These are phyloP conservation scores for Lophotriccus pileatus DNA, from an alignment of 2,797 vertebrate species.

Conservation along the genomic window DNA sequence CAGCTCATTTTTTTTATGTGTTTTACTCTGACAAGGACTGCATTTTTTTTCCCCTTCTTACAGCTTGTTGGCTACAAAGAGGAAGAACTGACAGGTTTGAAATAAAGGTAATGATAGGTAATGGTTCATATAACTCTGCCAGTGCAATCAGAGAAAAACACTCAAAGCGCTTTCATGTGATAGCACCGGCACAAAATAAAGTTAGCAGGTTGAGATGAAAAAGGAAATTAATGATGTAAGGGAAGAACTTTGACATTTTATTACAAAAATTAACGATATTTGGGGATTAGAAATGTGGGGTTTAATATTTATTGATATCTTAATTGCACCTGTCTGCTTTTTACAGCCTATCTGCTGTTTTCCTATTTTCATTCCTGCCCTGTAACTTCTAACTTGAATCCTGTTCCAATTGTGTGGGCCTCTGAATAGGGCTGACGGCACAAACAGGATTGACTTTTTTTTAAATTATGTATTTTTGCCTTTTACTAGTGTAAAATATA, in stretches of 20 bases:
- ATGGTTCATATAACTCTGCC: slow-evolving; percentile 22
- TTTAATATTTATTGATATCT: background rate
- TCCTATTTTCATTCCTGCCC: background rate
- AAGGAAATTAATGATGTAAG: background rate
- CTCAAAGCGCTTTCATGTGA: background rate
- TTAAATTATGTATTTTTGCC: background rate
- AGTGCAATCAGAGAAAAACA: slow-evolving; percentile 8
- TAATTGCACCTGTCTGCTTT: background rate
- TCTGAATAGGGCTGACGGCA: background rate
- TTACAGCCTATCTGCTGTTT: background rate
- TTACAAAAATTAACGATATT: background rate
- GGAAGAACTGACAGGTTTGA: slow-evolving; percentile 39
- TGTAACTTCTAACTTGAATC: background rate
- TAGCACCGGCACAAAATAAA: background rate
- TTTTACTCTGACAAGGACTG: slow-evolving; percentile 24
- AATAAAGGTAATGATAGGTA: slow-evolving; percentile 46
- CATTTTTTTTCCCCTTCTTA: background rate
- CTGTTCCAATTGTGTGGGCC: background rate
- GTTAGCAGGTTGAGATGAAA: background rate
- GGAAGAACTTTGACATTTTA: background rate
- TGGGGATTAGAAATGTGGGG: background rate
- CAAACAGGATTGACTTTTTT: background rate
- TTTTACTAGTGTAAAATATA: background rate
- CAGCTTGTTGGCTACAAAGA: slow-evolving; percentile 32
- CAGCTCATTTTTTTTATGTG: slow-evolving; percentile 30